Base-by-base conservation (phyloP, 2,797 vertebrate species). In the Phataginus tetradactyla region DNA sequence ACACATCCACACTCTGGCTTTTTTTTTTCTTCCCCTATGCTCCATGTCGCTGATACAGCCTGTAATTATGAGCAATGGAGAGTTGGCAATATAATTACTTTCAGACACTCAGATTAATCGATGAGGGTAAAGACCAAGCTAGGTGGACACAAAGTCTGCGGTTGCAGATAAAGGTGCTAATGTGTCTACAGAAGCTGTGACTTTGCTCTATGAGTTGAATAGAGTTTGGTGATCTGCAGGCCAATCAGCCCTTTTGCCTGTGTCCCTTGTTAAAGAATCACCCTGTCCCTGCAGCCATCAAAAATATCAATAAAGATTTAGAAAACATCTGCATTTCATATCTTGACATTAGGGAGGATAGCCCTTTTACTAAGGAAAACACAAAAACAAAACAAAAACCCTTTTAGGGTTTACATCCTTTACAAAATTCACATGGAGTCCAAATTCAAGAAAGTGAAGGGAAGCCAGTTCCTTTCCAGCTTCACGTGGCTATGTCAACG, bases 351-450 rank as follows among this genome's bases (percentile, higher is more conserved):
- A 95, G 64, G 81, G 85, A 89, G 5, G 27, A 74, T 5, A 55
- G 78, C 96, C 66, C 85, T 96, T 45, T 45, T 45, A 64, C 27
- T 96, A 32, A 77, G 53, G 25, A 90, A 86, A 34, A 45, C 93
- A 61, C 68, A 57, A 6, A 39, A 6, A 39, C 39, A 39, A 92
- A 15, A 21, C 89, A 61, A 71, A 83, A 84, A 85, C 21, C 21
- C 68, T 68, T 78, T 61, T 61, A n/a, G 83, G 11, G 39, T 39
- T 34, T 3, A 14, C 5, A 29, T 83, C 90, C 90, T 94, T 90
- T 95, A 66, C 78, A 20, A 32, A 85, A 27, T 27, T 86, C 87
- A 37, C 0, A 13, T 66, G 3, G 66, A 68, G 34, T 96, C 49
- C 32, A 6, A 84, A 89, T 97, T 96, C 86, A 96, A 49, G 23